A percentile compares a stretch with the other conserved stretches of the same genome.
These are phyloP conservation scores for Onychostruthus taczanowskii DNA, from an alignment of 2,113 vertebrate species.

Conservation along the genomic window DNA sequence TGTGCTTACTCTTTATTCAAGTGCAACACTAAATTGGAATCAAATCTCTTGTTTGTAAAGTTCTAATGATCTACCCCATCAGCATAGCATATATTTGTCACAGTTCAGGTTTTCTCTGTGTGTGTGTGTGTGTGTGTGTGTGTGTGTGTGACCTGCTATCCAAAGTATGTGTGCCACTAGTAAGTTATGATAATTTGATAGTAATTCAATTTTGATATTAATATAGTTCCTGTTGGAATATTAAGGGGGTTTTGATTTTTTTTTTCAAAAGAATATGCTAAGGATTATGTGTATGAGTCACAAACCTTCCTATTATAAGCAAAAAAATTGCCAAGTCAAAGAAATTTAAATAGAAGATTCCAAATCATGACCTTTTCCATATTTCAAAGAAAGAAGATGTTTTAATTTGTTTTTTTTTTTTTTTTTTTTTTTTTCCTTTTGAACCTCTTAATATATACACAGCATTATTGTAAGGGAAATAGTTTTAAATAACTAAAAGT, in stretches of 20 bases:
- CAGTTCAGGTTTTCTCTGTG: background rate
- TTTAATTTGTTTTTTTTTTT: background rate
- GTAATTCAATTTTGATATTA: background rate
- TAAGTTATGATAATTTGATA: background rate
- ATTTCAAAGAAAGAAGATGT: background rate
- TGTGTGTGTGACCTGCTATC: background rate
- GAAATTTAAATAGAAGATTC: background rate
- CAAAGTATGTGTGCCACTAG: background rate
- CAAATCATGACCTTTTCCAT: background rate
- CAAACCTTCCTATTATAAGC: background rate
- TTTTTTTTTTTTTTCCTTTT: background rate
- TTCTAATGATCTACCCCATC: background rate
- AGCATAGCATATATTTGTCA: background rate
- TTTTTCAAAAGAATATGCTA: background rate
- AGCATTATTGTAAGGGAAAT: background rate
- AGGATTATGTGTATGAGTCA: background rate
- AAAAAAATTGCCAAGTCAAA: background rate
- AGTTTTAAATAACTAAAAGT: background rate
- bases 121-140: no score
- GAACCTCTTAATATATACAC: background rate
- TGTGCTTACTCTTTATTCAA: background rate
- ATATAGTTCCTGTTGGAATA: background rate
- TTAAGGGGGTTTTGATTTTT: accelerated
- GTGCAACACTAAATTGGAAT: background rate
- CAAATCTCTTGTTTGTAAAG: background rate